Conservation (phyloP, 2,113 vertebrate genomes). For the Hippocampus abdominalis region DNA sequence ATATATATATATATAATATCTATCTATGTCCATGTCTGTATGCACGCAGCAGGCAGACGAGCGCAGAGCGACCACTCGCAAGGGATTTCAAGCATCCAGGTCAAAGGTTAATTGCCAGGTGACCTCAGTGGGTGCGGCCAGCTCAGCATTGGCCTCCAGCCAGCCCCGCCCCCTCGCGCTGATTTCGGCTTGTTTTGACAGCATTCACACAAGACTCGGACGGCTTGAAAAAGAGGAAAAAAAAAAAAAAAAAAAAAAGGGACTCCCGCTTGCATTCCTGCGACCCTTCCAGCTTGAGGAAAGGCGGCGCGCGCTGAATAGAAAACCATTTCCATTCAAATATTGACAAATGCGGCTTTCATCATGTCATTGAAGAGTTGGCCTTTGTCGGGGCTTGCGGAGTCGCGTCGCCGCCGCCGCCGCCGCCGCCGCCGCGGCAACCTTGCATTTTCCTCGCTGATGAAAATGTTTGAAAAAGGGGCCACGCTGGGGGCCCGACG, state of each 20-base stretch:
- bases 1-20: too few species aligned
- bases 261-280: slow-evolving; percentile 62
- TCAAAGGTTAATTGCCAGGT: slow-evolving; percentile 71
- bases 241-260: not conserved
- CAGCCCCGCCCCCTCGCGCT: slow-evolving; percentile 52
- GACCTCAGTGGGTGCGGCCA: slow-evolving; percentile 54
- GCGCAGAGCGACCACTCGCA: slow-evolving; percentile 9
- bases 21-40: not conserved
- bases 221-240: not conserved
- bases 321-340: slow-evolving; percentile 2
- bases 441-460: not conserved
- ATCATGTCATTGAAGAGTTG: not conserved
- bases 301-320: not conserved
- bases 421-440: not conserved
- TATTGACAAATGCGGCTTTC: not conserved
- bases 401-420: not conserved
- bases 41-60: not conserved
- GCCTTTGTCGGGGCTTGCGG: not conserved
- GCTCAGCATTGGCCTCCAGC: slow-evolving; percentile 43
- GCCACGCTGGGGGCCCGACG: slow-evolving; percentile 13
- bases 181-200: slow-evolving; percentile 73
- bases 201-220: slow-evolving; percentile 63
- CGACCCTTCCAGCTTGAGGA: slow-evolving; percentile 13
- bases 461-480: slow-evolving; percentile 19
- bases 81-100: slow-evolving; percentile 27